Percentiles rank a stretch among this genome's conserved stretches.
These are phyloP conservation scores for Harpalus rufipes DNA, from an alignment of 2,888 invertebrate species.

Conservation along the genomic window DNA sequence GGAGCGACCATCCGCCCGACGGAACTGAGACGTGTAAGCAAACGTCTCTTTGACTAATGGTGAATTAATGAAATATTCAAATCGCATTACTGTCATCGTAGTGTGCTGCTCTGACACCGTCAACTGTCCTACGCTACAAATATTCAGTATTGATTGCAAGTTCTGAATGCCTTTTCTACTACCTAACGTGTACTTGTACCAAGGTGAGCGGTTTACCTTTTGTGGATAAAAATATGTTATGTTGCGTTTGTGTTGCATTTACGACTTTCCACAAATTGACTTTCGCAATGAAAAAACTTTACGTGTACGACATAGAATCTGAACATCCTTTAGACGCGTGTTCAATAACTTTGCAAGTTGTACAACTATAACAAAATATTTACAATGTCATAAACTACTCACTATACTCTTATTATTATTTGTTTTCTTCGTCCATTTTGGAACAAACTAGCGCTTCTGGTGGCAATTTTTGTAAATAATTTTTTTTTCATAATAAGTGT, in stretches of 20 bases:
- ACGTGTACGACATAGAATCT: neutral
- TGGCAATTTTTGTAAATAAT: too few relatives aligned
- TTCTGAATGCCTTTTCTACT: constrained; percentile 20
- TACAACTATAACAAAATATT: too few relatives aligned
- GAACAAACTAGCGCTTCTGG: too few relatives aligned
- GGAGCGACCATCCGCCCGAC: constrained; percentile 9
- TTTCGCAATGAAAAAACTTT: constrained; percentile 5
- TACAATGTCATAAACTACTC: too few relatives aligned
- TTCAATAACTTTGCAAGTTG: too few relatives aligned
- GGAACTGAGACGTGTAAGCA: constrained; percentile 42
- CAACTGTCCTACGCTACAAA: constrained; percentile 19
- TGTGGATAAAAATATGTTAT: constrained; percentile 21
- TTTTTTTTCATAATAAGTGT: too few relatives aligned
- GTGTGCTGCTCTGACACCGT: constrained; percentile 26
- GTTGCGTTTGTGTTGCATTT: constrained; percentile 5
- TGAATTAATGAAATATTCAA: constrained; percentile 55
- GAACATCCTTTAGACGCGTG: neutral
- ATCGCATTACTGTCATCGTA: constrained; percentile 51
- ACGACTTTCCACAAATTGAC: neutral
- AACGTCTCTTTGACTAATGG: constrained; percentile 58
- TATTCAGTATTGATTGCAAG: constrained; percentile 26
- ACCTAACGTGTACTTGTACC: constrained; percentile 9
- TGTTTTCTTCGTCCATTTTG: too few relatives aligned
- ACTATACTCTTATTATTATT: too few relatives aligned
- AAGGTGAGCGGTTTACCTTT: constrained; percentile 32